Base-by-base conservation (phyloP, 2,888 invertebrate species). In the Drosophila borealis region DNA sequence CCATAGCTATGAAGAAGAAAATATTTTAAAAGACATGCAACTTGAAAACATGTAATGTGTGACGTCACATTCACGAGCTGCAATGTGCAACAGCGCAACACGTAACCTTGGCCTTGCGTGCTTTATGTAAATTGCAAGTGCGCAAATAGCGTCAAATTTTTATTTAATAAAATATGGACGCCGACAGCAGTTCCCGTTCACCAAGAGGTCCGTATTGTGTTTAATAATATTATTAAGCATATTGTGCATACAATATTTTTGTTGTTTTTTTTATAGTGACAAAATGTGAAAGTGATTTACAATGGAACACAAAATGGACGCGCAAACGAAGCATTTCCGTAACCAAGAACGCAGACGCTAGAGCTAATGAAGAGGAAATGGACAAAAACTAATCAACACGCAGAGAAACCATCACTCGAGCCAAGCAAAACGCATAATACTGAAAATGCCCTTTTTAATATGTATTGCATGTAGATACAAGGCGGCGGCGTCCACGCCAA, bases 241-340 rank as follows among this genome's bases (percentile, higher is more conserved):
- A 45, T 46, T 66, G 78, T 80, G 66, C 33, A 60, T 41, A 60
- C 51, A 76, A 77, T 54, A 13, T 83, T 78, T 85, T 81, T 88
- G 71, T 81, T 75, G 83, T 82, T 81, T 81, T 81, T 81, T 69
- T 88, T 88, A 44, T 82, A 88, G 88, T 86, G 88, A 50, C 45
- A 61, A 59, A 57, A 61, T 63, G 86, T 85, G 82, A 67, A 67
- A 80, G 79, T 74, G 68, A 56, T 21, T 19, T 19, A 4, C 39
- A 55, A 63, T 57, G 53, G 46, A 29, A 56, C 39, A 42, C 29
- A 21, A 54, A 63, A 37, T 25, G 50, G 51, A 74, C 36, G 34
- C 39, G 33, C 37, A n/a, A n/a, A 33, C 33, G 19, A 45, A 37
- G 37, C 51, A 39, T 14, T 67, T 41, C 19, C 45, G 11, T 6